Evolutionary conservation across 1,140 invertebrate species (phyloP), one percentile per base, ranked within the genome.

Genomic region (Dermatophagoides farinae): DNA sequence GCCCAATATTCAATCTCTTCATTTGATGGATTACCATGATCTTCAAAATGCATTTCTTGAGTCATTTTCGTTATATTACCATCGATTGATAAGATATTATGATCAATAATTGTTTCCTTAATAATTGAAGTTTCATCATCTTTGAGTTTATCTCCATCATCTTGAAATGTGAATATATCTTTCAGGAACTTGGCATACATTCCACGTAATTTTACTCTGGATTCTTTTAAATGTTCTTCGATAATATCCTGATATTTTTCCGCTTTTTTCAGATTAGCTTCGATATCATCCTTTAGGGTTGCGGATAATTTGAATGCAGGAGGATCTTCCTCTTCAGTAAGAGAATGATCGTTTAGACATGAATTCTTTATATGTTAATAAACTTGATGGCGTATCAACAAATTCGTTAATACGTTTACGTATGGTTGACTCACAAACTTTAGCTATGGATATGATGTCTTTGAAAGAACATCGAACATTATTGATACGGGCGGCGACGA

Each of bases 271-370:
- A 66, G 64, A 18, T 70, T 53, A 54, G 72, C 68, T 65, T 79
- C 77, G 6, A 71, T 57, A 70, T 49, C 77, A 76, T 67, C 80
- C 76, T 70, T 83, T 80, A 67, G 80, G 78, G 69, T 81, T 71
- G 61, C 78, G 68, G 88, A 86, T 6, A 82, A 83, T 74, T 86
- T 91, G 69, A 91, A 97, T 0, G 87, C 84, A 0, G 90, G 90
- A 31, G 93, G 93, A 75, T 97, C 92, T 69, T 91, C 86, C 68
- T 95, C 90, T 67, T 93, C 88, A 70, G 96, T 91, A 55, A 98
- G 75, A n/a, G n/a, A n/a, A n/a, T n/a, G n/a, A 72, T 98, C 92
- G 6, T 97, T 86, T 0, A 81, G n/a, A 86, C 82, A 95, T 88
- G 70, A 99, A 99, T 74, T 99, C 91, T 64, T 97, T 90, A 9